A percentile compares a stretch with the other conserved stretches of the same genome.
Conservation (phyloP, 1,140 invertebrate species). For the Heliconius eleuchia region DNA sequence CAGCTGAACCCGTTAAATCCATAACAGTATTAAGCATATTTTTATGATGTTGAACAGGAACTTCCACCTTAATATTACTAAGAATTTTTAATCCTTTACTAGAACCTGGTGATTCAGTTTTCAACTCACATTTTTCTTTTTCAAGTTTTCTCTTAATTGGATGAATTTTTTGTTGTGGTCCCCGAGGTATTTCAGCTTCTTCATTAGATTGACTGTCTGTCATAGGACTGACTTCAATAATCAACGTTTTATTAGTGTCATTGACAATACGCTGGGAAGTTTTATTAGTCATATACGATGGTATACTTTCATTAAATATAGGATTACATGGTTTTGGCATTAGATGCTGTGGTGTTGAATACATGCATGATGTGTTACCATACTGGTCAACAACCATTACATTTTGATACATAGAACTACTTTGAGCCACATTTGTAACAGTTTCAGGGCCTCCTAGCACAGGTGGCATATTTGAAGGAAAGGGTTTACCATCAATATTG, state of each 20-base stretch:
- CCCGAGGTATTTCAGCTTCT: conserved; percentile 22
- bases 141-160: conserved; percentile 37
- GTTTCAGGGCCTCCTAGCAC: conserved; percentile 58
- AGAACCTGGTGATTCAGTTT: conserved; percentile 50
- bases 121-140: conserved; percentile 47
- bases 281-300: conserved; percentile 46
- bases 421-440: conserved; percentile 63
- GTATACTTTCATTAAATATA: conserved; percentile 50
- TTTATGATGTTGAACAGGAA: conserved; percentile 74
- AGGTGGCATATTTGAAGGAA: conserved; percentile 65
- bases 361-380: conserved; percentile 72
- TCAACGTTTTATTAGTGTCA: conserved; percentile 68
- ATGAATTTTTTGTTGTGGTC: conserved; percentile 27
- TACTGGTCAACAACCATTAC: conserved; percentile 77
- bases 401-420: conserved; percentile 73
- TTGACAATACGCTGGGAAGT: conserved; percentile 43
- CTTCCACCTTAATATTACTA: conserved; percentile 79
- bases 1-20: conserved; percentile 72
- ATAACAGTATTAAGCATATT: conserved; percentile 74
- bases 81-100: conserved; percentile 78
- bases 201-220: conserved; percentile 29
- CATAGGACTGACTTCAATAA: conserved; percentile 72
- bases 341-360: conserved; percentile 60
- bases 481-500: conserved; percentile 71
- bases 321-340: conserved; percentile 54